Percentiles rank a stretch among this genome's conserved stretches.
Conservation (phyloP, 2,797 vertebrate genomes). For the Harpagifer antarcticus region DNA sequence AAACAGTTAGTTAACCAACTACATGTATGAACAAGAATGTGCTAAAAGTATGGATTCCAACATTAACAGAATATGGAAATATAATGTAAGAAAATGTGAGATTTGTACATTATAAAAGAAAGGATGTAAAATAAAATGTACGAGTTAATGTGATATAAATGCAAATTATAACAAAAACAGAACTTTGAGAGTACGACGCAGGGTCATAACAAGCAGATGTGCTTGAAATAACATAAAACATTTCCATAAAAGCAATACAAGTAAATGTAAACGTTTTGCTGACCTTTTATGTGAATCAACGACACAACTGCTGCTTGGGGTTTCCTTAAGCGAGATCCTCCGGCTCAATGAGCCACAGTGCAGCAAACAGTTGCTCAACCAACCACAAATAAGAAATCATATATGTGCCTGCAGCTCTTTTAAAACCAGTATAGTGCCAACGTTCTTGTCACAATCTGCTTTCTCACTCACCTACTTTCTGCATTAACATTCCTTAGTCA, state of each 20-base stretch:
- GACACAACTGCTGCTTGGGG: too few species aligned
- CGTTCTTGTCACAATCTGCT: too few species aligned
- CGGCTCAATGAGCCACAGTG: background rate
- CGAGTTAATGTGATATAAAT: too few species aligned
- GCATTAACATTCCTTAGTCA: too few species aligned
- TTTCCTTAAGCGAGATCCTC: too few species aligned
- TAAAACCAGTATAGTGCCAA: background rate
- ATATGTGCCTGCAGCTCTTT: background rate
- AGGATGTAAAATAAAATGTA: too few species aligned
- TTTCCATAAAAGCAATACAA: background rate
- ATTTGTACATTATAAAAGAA: background rate
- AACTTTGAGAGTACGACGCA: background rate
- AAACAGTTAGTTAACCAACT: background rate
- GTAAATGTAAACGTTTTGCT: too few species aligned
- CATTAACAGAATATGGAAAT: background rate
- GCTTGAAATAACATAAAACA: background rate
- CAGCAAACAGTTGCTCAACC: background rate
- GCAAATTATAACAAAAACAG: too few species aligned
- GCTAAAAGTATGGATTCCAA: too few species aligned
- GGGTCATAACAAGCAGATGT: background rate
- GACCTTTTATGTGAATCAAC: too few species aligned
- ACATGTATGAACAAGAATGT: background rate
- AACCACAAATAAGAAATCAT: background rate
- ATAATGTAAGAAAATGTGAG: background rate
- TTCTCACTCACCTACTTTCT: too few species aligned